These are phyloP conservation scores for Tridacna crocea DNA, from an alignment of 2,888 invertebrate genomes.

Conservation along the genomic window DNA sequence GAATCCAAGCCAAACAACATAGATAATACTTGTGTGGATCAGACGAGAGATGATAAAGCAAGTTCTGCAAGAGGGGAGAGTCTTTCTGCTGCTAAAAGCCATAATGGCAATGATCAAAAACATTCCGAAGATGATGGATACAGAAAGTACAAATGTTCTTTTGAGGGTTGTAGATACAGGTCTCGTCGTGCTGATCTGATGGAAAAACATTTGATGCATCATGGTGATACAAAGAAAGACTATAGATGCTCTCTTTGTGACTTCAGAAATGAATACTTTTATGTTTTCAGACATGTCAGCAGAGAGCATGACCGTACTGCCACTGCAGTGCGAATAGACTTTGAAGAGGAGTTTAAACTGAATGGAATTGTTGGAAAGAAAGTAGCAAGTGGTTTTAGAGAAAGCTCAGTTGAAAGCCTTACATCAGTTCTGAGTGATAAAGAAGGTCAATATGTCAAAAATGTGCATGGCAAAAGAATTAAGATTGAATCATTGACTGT, in stretches of 20 bases:
- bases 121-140: not conserved
- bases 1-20: not conserved
- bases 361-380: no score
- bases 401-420: slow-evolving; percentile 6
- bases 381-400: not conserved
- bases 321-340: not conserved
- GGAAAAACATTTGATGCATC: slow-evolving; percentile 47
- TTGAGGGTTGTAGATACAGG: slow-evolving; percentile 67
- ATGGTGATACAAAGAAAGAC: slow-evolving; percentile 45
- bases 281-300: slow-evolving; percentile 55
- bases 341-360: no score
- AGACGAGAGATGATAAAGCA: no score
- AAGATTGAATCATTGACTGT: slow-evolving; percentile 22
- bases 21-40: no score
- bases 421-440: not conserved
- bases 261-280: slow-evolving; percentile 41
- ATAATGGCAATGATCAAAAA: not conserved
- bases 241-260: slow-evolving; percentile 59
- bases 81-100: not conserved
- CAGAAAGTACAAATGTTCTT: slow-evolving; percentile 33
- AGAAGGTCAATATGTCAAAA: slow-evolving; percentile 17
- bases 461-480: slow-evolving; percentile 27
- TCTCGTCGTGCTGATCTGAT: slow-evolving; percentile 38
- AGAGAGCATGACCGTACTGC: not conserved
- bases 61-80: no score